phyloP scores from a whole-genome alignment of 2,888 invertebrate genomes.

The Leucophora obtusa region DNA sequence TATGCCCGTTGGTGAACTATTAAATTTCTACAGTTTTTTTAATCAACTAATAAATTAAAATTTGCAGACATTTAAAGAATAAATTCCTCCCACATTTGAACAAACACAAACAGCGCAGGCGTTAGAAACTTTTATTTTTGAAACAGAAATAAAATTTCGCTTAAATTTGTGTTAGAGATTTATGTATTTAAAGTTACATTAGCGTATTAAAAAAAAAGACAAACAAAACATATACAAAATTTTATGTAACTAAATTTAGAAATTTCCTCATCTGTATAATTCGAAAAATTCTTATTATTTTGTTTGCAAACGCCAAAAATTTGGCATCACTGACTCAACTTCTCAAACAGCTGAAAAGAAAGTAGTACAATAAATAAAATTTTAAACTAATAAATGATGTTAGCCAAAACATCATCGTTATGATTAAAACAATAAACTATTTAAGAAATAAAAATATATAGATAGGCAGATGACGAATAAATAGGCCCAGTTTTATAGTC shows the following conservation, averaged over 20 bases:
- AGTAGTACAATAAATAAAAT: slow-evolving; percentile 16
- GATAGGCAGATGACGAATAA: background rate
- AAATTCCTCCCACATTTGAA: slow-evolving; percentile 14
- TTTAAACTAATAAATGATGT: background rate
- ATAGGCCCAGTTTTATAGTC: background rate
- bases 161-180: background rate
- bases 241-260: slow-evolving; percentile 39
- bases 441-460: background rate
- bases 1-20: no score
- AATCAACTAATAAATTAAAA: slow-evolving; percentile 22
- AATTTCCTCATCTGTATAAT: slow-evolving; percentile 35
- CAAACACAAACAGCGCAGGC: background rate
- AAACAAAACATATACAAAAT: slow-evolving; percentile 15
- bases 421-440: background rate
- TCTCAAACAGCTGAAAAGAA: slow-evolving; percentile 9
- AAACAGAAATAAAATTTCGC: background rate
- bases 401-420: background rate
- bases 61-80: slow-evolving; percentile 32
- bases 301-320: background rate
- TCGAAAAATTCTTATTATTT: slow-evolving; percentile 2
- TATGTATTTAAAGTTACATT: background rate
- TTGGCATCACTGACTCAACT: slow-evolving; percentile 22
- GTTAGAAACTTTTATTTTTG: background rate
- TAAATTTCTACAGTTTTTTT: no score
- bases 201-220: background rate